Evolutionary conservation across 2,797 vertebrate genomes (phyloP).

Genomic region (Melanotaenia boesemani): DNA sequence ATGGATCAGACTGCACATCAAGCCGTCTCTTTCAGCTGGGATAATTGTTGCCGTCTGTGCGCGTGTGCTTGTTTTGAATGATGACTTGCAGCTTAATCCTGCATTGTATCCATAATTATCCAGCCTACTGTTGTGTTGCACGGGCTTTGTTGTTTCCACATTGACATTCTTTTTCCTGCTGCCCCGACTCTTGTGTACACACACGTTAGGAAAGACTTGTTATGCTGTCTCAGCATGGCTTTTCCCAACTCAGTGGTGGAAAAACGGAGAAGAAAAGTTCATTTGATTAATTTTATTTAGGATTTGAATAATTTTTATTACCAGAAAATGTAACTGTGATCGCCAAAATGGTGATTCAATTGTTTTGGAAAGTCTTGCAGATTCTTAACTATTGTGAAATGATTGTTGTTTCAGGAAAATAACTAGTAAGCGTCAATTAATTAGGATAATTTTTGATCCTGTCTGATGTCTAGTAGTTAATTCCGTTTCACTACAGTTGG

Average conservation of each 20-base stretch:
- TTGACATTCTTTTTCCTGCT: slow-evolving; percentile 8
- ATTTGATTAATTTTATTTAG: not conserved
- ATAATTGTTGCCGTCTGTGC: slow-evolving; percentile 47
- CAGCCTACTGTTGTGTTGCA: slow-evolving; percentile 44
- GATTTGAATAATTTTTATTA: not conserved
- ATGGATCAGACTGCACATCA: slow-evolving; percentile 23
- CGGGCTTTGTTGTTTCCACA: slow-evolving; percentile 29
- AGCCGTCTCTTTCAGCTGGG: slow-evolving; percentile 26
- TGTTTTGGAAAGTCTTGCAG: not conserved
- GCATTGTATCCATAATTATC: slow-evolving; percentile 66
- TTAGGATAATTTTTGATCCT: not conserved
- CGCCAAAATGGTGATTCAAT: not conserved
- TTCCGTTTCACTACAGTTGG: not conserved
- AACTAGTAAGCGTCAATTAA: not conserved
- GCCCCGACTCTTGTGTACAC: slow-evolving; percentile 13
- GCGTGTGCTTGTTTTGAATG: slow-evolving; percentile 34
- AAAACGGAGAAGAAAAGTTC: not conserved
- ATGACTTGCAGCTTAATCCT: slow-evolving; percentile 67
- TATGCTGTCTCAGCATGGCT: slow-evolving; percentile 52
- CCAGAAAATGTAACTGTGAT: not conserved
- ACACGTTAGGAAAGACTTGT: slow-evolving; percentile 34
- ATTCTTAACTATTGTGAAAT: not conserved
- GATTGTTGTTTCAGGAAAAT: not conserved
- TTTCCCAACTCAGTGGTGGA: slow-evolving; percentile 39
- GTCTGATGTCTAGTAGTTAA: not conserved